Conservation (phyloP, 2,888 invertebrate species). For the Alviniconcha strummeri region DNA sequence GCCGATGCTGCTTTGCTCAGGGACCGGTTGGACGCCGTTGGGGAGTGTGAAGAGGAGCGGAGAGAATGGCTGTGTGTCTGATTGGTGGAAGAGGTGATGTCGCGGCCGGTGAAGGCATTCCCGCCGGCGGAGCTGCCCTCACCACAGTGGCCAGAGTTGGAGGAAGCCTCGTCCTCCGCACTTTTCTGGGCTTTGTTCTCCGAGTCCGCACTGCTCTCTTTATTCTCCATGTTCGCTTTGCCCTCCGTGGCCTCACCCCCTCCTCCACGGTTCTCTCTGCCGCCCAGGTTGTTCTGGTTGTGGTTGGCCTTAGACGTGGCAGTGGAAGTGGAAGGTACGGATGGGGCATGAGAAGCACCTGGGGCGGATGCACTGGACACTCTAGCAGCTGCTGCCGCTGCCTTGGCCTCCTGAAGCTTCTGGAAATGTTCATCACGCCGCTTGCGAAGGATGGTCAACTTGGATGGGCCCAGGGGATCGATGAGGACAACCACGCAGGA, state of each 20-base stretch:
- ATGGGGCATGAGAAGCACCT: background rate
- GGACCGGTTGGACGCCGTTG: background rate
- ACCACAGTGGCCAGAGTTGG: background rate
- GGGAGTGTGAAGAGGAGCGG: conserved; percentile 5
- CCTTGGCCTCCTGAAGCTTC: conserved; percentile 1
- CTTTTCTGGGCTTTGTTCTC: conserved; percentile 14
- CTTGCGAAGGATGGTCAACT: conserved; percentile 61
- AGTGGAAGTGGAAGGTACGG: background rate
- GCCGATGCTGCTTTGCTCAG: conserved; percentile 7
- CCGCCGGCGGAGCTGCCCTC: background rate
- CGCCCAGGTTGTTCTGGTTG: conserved; percentile 36
- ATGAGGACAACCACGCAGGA: conserved; percentile 94
- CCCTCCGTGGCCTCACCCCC: background rate
- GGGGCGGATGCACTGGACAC: conserved; percentile 2
- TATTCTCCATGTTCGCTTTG: background rate
- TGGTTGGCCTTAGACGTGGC: conserved; percentile 12
- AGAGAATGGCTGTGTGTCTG: conserved; percentile 14
- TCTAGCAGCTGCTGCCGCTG: background rate
- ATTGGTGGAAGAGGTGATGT: background rate
- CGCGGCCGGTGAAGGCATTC: too few species aligned
- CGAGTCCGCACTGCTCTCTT: background rate
- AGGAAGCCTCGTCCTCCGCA: background rate
- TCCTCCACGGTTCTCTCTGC: background rate
- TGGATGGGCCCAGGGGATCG: conserved; percentile 86
- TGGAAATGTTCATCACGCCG: conserved; percentile 55